Evolutionary conservation across 2,113 vertebrate species (phyloP), one percentile per base, ranked within the genome.

Genomic region (Caranx ignobilis): DNA sequence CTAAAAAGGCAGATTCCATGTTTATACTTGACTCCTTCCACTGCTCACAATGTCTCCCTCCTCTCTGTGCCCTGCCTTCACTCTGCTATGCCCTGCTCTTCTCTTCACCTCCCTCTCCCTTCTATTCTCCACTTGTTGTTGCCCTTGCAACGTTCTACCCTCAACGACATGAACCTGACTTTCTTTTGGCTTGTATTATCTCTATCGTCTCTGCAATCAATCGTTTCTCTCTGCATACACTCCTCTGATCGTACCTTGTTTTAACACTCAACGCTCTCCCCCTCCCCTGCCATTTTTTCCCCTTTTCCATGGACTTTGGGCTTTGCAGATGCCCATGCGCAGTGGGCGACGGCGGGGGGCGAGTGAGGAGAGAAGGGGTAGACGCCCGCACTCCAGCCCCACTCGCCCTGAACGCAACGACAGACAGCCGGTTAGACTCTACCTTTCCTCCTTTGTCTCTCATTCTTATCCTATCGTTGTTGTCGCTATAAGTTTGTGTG

Each of bases 301-400:
- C 54, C 64, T 43, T 59, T 59, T 81, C 32, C 6, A 43, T 74
- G 74, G 64, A 63, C 71, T 79, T 56, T 89, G 93, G 84, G 68
- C 52, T 64, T 65, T 83, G 77, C 87, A 95, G 95, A 94, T 97
- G 96, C 94, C 78, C 93, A 96, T 96, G 95, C 96, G 94, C 92
- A 95, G 96, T 92, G 95, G 97, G 95, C 89, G 95, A 67, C 90
- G 94, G 87, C 94, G 96, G 79, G 95, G 95, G 92, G 95, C 91
- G 65, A 96, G 95, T 47, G 93, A 93, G 91, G 91, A 92, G 89
- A 92, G 95, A 92, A 93, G 95, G 94, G 95, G 95, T 50, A 92
- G 94, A 79, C 94, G 95, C 75, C 95, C 94, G 6, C 94, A 95
- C 87, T 64, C 92, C 79, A 95, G 94, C 76, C 95, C 95, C 54